Conservation (phyloP, 2,797 vertebrate genomes). For the Enteromius fasciolatus region DNA sequence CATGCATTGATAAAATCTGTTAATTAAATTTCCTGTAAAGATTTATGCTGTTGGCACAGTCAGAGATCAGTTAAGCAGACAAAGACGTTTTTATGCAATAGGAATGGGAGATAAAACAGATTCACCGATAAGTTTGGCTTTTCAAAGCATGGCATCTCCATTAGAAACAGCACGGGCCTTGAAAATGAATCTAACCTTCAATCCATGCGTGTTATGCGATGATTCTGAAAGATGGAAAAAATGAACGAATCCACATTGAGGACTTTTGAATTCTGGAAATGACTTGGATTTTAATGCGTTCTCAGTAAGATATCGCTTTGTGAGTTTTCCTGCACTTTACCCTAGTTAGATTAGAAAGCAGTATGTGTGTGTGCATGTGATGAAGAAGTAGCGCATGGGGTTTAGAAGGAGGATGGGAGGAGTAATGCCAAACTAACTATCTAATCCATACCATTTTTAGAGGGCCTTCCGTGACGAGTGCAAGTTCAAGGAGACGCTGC, state of each 20-base stretch:
- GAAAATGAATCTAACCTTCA: conserved; percentile 18
- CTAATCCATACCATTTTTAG: conserved; percentile 70
- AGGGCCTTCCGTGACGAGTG: conserved; percentile 92
- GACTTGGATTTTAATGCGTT: background rate
- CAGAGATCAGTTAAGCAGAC: background rate
- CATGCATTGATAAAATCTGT: background rate
- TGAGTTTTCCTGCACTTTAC: conserved; percentile 12
- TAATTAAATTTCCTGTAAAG: background rate
- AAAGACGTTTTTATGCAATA: background rate
- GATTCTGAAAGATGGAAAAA: background rate
- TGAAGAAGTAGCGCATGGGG: background rate
- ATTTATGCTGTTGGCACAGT: background rate
- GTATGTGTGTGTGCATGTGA: background rate
- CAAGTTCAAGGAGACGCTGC: conserved; percentile 92
- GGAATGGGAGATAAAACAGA: background rate
- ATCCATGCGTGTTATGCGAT: background rate
- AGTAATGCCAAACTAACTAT: conserved; percentile 33
- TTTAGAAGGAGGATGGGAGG: background rate
- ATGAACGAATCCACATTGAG: background rate
- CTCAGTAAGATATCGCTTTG: background rate
- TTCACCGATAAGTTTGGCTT: background rate
- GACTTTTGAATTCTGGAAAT: background rate
- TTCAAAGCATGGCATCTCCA: background rate
- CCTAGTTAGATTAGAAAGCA: background rate
- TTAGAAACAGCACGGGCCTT: background rate